These are phyloP conservation scores for Accipiter virgatus DNA, from an alignment of 2,113 vertebrate genomes.

Conservation along the genomic window DNA sequence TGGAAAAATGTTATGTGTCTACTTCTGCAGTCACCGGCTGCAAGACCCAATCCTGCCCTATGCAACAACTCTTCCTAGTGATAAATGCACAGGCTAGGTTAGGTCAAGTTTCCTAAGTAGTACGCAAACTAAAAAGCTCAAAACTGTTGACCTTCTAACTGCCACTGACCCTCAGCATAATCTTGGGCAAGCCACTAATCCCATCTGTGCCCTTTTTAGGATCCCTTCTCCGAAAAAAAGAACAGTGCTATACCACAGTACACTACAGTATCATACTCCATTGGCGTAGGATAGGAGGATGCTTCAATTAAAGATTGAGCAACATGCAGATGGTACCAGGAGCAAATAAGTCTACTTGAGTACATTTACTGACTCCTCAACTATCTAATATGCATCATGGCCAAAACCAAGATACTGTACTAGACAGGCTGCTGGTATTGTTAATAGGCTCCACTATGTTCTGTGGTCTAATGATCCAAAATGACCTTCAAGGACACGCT, in stretches of 20 bases:
- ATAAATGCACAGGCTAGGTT: not conserved
- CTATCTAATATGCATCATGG: not conserved
- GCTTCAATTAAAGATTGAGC: rapidly evolving
- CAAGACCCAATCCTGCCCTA: not conserved
- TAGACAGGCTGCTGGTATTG: not conserved
- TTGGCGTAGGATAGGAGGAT: not conserved
- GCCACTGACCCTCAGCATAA: not conserved
- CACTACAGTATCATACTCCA: rapidly evolving
- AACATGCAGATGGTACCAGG: not conserved
- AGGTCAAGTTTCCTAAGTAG: not conserved
- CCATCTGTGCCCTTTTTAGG: not conserved
- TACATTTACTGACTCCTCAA: not conserved
- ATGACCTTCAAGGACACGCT: not conserved
- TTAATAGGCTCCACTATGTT: not conserved
- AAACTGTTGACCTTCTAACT: not conserved
- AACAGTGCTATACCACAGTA: not conserved
- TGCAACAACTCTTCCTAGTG: not conserved
- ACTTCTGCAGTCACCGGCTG: not conserved
- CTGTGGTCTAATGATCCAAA: not conserved
- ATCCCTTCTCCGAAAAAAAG: not conserved
- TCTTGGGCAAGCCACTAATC: not conserved
- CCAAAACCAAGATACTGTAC: not conserved
- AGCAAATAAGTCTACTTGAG: not conserved
- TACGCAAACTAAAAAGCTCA: not conserved
- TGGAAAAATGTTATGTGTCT: not conserved